Evolutionary conservation across 2,113 vertebrate species (phyloP).

Genomic region (Cebidichthys violaceus): DNA sequence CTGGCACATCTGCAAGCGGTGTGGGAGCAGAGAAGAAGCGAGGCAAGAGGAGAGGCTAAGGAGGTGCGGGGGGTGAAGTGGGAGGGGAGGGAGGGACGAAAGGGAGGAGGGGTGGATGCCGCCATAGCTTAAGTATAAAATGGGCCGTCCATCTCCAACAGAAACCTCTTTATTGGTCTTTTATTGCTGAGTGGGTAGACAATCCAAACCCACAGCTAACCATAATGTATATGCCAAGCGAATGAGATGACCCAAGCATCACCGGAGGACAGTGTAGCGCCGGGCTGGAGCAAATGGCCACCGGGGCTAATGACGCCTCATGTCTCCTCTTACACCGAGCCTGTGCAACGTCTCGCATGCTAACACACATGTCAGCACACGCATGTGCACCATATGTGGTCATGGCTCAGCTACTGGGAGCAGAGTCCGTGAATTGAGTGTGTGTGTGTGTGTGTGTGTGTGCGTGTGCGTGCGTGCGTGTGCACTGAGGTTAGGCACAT

Average conservation of each 20-base stretch:
- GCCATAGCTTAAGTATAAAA: background rate
- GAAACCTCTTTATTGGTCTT: background rate
- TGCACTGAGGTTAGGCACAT: background rate
- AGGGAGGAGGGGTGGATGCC: conserved; percentile 21
- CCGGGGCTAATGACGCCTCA: background rate
- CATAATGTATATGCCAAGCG: background rate
- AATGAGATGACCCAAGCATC: background rate
- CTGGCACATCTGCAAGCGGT: conserved; percentile 31
- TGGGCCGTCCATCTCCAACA: conserved; percentile 6
- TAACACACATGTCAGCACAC: conserved; percentile 10
- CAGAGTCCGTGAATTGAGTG: background rate
- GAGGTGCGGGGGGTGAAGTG: background rate
- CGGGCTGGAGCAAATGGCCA: background rate
- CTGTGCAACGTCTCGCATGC: background rate
- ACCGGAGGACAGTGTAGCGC: background rate
- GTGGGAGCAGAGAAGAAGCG: conserved; percentile 1
- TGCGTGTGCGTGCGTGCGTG: background rate
- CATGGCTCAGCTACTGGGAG: conserved; percentile 16
- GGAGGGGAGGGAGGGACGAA: background rate
- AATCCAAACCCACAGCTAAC: background rate
- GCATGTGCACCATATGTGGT: conserved; percentile 22
- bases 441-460: background rate
- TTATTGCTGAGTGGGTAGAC: conserved; percentile 6
- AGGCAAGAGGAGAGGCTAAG: conserved; percentile 15
- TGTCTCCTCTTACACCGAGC: background rate